phyloP scores from a whole-genome alignment of 2,113 vertebrate genomes.

The Xiphophorus hellerii region DNA sequence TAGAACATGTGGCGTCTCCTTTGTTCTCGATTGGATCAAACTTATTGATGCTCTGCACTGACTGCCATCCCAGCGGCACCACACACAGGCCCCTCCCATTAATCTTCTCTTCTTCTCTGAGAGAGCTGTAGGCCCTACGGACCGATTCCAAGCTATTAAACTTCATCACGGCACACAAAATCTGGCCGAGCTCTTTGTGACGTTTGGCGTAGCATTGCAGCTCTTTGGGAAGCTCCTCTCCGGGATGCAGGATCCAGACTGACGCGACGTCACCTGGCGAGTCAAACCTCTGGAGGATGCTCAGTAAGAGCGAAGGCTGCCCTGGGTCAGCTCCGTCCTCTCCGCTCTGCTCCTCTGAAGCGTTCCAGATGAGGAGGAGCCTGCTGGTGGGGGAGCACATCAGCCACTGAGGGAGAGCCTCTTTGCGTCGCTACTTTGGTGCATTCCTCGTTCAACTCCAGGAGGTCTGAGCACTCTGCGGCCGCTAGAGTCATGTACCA shows the following conservation, averaged over 20 bases:
- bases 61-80: slow-evolving; percentile 66
- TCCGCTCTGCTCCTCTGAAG: slow-evolving; percentile 33
- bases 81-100: slow-evolving; percentile 51
- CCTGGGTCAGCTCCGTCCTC: background rate
- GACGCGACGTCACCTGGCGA: slow-evolving; percentile 67
- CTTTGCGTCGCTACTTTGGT: slow-evolving; percentile 81
- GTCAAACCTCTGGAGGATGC: slow-evolving; percentile 72
- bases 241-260: slow-evolving; percentile 80
- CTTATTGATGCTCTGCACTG: slow-evolving; percentile 21
- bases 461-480: slow-evolving; percentile 73
- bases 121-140: slow-evolving; percentile 65
- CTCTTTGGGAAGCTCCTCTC: slow-evolving; percentile 78
- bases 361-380: slow-evolving; percentile 82
- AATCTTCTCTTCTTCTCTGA: slow-evolving; percentile 52
- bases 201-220: slow-evolving; percentile 66
- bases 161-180: slow-evolving; percentile 80
- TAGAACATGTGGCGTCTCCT: background rate
- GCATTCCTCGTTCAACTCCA: slow-evolving; percentile 84
- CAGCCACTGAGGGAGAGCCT: slow-evolving; percentile 77
- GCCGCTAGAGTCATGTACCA: slow-evolving; percentile 80
- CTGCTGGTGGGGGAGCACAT: slow-evolving; percentile 79
- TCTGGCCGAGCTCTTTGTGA: slow-evolving; percentile 77
- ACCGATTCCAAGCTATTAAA: slow-evolving; percentile 79
- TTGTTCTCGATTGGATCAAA: background rate
- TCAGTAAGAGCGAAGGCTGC: slow-evolving; percentile 62